Evolutionary conservation across 2,888 invertebrate genomes (phyloP), one percentile per base, ranked within the genome.

Genomic region (Oasisia sp.): DNA sequence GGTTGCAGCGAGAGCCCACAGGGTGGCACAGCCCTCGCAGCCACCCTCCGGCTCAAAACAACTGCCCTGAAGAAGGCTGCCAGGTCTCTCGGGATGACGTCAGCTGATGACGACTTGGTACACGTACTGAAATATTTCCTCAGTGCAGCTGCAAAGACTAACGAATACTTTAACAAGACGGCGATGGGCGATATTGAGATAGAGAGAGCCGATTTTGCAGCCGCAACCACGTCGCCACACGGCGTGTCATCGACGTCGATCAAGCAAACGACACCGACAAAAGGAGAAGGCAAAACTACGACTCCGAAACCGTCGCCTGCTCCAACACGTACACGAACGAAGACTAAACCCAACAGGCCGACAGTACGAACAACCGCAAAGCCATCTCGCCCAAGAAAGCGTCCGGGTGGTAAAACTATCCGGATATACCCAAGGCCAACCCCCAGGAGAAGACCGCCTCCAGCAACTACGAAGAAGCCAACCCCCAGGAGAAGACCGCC

Each of bases 91-190:
- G 74, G 74, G 74, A 74, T 74, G 74, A 74, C 74, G n/a, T 74
- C 74, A 74, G 74, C 74, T n/a, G 74, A 74, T 27, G 74, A 74
- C n/a, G 74, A 74, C 74, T 74, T 74, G 74, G 74, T n/a, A 74
- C 27, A 19, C 74, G n/a, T 74, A 19, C n/a, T 74, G 5, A 27
- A 27, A 5, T n/a, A 74, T 74, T 74, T 74, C 74, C 74, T 74
- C n/a, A 74, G 19, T 74, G 74, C 14, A 74, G 74, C 74, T 27
- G 0, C 74, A 74, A 74, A 74, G 27, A 27, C 74, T 74, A 74
- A 3, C 27, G 74, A 27, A 19, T 74, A 27, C 74, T 74, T 74
- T 74, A 74, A 74, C 74, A 19, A 74, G 14, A 74, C 74, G 27
- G 74, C 19, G 74, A 74, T 74, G 74, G 74, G 27, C 27, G 74